Evolutionary conservation across 2,888 invertebrate species (phyloP), one percentile per base, ranked within the genome.

Genomic region (Philonicus albiceps): DNA sequence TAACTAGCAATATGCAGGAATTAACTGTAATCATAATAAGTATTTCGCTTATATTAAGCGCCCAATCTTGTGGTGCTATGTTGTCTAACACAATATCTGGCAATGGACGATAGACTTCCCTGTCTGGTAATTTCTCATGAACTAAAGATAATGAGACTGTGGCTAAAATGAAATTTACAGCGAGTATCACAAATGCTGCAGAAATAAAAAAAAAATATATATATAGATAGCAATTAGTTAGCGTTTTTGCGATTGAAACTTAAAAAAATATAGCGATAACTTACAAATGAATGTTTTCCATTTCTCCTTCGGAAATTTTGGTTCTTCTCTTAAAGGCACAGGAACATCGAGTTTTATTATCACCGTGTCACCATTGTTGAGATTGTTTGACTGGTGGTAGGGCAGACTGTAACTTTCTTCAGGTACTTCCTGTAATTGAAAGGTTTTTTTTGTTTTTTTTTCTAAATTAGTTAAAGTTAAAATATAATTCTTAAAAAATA

Each of bases 91-190:
- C 94, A 89, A 96, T 93, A 93, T 98, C 98, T 86, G 96, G 96
- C 89, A 98, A 94, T 86, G 97, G 97, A 87, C 94, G 93, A 90
- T 96, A 95, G 7, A 93, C 93, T 88, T 94, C 93, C 88, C 96
- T 93, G 93, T 97, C 96, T 76, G 98, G 98, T 89, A 98, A 95
- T 89, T 96, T 94, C 92, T 98, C 97, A 93, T 98, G 98, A 87
- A 97, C 96, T 91, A 97, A 93, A 89, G 97, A 96, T 90, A 98
- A 94, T 86, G 97, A 96, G 90, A 95, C 93, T 87, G 95, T 94
- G 88, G 95, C 95, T 89, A 95, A 90, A 89, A 95, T 92, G 90
- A 95, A 95, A 92, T 94, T 95, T 89, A 94, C 93, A 89, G 93
- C 92, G 92, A 95, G 93, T 89, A 95, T 93, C 87, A 95, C 90